Percentiles rank a stretch among this genome's conserved stretches.
phyloP scores from a whole-genome alignment of 2,797 vertebrate species.

The Notoglanidium macrostoma region DNA sequence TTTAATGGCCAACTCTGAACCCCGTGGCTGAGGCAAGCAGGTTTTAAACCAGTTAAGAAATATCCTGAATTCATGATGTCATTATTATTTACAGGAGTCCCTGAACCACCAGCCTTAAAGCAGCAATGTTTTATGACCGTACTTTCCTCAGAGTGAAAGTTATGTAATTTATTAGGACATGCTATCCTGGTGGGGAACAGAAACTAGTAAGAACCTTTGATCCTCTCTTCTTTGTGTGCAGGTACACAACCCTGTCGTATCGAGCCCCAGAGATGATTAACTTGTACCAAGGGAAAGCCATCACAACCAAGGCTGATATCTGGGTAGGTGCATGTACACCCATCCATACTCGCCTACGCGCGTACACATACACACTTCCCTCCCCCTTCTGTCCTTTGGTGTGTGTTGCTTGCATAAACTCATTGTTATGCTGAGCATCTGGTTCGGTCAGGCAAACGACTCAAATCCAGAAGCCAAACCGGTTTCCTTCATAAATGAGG shows the following conservation, averaged over 20 bases:
- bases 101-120: background rate
- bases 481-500: constrained; percentile 41
- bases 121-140: background rate
- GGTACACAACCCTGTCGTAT: constrained; percentile 97
- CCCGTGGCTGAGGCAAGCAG: background rate
- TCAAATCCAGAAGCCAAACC: constrained; percentile 25
- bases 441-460: constrained; percentile 43
- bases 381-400: background rate
- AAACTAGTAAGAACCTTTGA: constrained; percentile 2
- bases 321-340: background rate
- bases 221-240: constrained; percentile 59
- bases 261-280: constrained; percentile 99
- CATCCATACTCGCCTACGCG: background rate
- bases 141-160: background rate
- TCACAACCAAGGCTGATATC: constrained; percentile 81
- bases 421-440: constrained; percentile 34
- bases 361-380: background rate
- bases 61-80: background rate
- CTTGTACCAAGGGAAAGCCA: constrained; percentile 92
- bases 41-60: background rate
- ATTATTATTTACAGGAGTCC: background rate
- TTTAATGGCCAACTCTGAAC: no score
- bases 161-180: background rate
- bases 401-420: constrained; percentile 14
- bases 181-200: background rate